Conservation (phyloP, 2,113 vertebrate species). For the Agapornis roseicollis region DNA sequence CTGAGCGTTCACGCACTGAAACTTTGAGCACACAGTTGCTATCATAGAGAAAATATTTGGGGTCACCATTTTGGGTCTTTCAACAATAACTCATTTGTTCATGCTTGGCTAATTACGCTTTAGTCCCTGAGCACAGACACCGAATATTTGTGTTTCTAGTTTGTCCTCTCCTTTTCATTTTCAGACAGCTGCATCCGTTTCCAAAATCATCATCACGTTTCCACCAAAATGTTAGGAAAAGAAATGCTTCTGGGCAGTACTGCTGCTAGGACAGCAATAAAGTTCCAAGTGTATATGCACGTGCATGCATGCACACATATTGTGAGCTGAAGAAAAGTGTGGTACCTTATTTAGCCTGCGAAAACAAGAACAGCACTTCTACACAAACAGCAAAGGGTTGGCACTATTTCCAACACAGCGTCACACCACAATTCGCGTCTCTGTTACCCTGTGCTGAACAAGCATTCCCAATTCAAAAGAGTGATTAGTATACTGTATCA, state of each 20-base stretch:
- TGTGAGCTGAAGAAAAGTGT: background rate
- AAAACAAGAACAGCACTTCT: conserved; percentile 43
- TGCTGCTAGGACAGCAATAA: background rate
- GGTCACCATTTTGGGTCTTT: background rate
- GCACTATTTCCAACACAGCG: background rate
- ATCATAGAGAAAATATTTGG: background rate
- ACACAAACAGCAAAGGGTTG: background rate
- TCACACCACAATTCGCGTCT: background rate
- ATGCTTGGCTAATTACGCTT: background rate
- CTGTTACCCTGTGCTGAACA: conserved; percentile 17
- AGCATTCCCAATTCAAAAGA: conserved; percentile 22
- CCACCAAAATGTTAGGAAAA: background rate
- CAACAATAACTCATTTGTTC: background rate
- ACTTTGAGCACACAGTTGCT: background rate
- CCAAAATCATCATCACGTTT: conserved; percentile 14
- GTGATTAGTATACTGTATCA: background rate
- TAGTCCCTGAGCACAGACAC: background rate
- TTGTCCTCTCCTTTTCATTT: background rate
- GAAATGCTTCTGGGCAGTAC: background rate
- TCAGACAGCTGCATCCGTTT: background rate
- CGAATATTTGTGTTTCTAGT: conserved; percentile 1
- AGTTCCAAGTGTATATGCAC: background rate
- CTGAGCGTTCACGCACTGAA: background rate
- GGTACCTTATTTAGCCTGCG: conserved; percentile 11
- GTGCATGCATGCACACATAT: background rate